Evolutionary conservation across 2,113 vertebrate genomes (phyloP), one percentile per base, ranked within the genome.

Genomic region (Hylia prasina): DNA sequence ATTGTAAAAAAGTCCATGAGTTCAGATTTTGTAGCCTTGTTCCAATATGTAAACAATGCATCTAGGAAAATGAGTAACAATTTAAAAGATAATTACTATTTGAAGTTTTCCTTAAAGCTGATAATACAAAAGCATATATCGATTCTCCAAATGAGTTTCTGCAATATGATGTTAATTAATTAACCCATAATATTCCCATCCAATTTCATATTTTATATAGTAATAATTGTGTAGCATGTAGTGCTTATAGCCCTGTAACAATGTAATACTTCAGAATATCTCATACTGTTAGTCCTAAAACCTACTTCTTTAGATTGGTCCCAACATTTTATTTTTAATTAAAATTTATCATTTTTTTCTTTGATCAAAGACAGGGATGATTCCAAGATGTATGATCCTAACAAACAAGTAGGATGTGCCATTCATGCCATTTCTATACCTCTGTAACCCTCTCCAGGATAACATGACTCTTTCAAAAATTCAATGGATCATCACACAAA

Each of bases 1-100:
- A 99, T 98, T 1, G 98, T 99, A 97, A 99, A 99, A 97, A 99
- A 99, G 93, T 99, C 99, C 99, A 99, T 99, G 40, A 99, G 97
- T 81, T 99, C 99, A 72, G 99, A 97, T 69, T 99, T 97, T 24
- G 99, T 98, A 87, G 99, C 98, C 96, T 99, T 99, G 97, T 99
- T 99, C 99, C 99, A 99, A 85, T 99, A 99, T 0, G 99, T 99
- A 97, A 99, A 99, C 92, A 99, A 96, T 7, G 99, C 99, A 65
- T 99, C 99, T 99, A 95, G 45, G 47, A 96, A 98, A 93, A 83
- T 9, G 31, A 94, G 90, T 61, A 80, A 60, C 35, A 61, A 27
- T 51, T 51, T n/a, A 63, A 51, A 63, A 63, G 13, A 18, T n/a
- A 63, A 72, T 30, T 61, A 56, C 28, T 30, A 53, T 61, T 75